Evolutionary conservation across 1,140 invertebrate genomes (phyloP).

Genomic region (Cataglyphis hispanica): DNA sequence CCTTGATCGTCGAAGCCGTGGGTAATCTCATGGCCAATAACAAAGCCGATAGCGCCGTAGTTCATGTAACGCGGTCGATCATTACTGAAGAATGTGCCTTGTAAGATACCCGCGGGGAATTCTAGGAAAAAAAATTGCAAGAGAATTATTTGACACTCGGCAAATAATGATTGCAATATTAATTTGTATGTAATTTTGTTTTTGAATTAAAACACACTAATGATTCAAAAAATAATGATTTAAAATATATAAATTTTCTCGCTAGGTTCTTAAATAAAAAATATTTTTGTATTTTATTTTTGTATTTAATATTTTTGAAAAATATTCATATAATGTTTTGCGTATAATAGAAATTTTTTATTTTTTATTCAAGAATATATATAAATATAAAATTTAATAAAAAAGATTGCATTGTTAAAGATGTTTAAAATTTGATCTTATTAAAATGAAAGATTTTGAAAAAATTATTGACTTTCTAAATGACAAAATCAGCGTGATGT

Average conservation of each 20-base stretch:
- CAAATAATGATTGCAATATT: background rate
- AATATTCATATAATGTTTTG: background rate
- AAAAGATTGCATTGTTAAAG: background rate
- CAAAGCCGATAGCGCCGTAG: slow-evolving; percentile 96
- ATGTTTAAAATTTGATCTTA: background rate
- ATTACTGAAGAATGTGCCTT: slow-evolving; percentile 94
- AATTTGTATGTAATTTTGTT: background rate
- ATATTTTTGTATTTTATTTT: background rate
- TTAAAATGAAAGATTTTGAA: background rate
- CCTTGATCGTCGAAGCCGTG: slow-evolving; percentile 97
- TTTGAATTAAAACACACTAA: background rate
- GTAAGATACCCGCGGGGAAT: slow-evolving; percentile 94
- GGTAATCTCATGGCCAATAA: slow-evolving; percentile 97
- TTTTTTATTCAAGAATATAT: background rate
- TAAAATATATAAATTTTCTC: background rate
- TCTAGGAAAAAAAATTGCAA: slow-evolving; percentile 44
- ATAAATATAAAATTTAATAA: background rate
- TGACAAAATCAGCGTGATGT: background rate
- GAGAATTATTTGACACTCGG: background rate
- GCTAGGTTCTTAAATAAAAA: background rate
- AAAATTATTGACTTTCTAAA: background rate
- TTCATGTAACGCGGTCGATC: slow-evolving; percentile 96
- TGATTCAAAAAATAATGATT: background rate
- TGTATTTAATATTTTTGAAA: too few relatives aligned
- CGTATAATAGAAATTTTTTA: background rate